These are phyloP conservation scores for Bubalus kerabau DNA, from an alignment of 2,113 vertebrate species.

Conservation along the genomic window DNA sequence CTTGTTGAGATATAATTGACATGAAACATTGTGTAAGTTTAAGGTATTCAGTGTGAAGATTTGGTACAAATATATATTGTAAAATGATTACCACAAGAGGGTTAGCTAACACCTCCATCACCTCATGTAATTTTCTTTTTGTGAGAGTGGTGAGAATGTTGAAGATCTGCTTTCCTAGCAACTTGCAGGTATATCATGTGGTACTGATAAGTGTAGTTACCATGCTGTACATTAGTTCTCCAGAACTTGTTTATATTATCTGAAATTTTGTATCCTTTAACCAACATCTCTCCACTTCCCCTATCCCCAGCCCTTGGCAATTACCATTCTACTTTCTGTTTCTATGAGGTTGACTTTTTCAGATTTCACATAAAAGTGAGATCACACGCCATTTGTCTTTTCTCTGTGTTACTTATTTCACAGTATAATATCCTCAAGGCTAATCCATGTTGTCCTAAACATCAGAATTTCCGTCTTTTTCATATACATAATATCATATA, in stretches of 20 bases:
- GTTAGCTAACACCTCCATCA: background rate
- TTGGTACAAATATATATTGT: background rate
- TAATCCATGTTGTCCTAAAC: background rate
- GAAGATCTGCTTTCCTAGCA: background rate
- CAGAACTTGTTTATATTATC: background rate
- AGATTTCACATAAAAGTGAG: background rate
- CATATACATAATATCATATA: background rate
- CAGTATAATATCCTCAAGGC: background rate
- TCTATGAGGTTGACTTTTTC: background rate
- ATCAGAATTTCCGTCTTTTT: background rate
- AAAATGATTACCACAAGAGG: background rate
- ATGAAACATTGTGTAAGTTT: background rate
- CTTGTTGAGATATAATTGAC: background rate
- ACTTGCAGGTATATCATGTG: background rate
- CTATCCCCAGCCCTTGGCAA: background rate
- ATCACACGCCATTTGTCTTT: background rate
- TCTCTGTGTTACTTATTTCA: background rate
- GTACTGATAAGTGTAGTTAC: background rate
- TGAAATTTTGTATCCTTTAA: background rate
- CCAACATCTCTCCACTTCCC: background rate
- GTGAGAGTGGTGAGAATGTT: background rate
- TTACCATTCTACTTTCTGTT: background rate
- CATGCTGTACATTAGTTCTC: background rate
- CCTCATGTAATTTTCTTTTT: background rate
- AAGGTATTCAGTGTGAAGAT: background rate